phyloP scores from a whole-genome alignment of 2,113 vertebrate species.

The Oceanodroma tethys region DNA sequence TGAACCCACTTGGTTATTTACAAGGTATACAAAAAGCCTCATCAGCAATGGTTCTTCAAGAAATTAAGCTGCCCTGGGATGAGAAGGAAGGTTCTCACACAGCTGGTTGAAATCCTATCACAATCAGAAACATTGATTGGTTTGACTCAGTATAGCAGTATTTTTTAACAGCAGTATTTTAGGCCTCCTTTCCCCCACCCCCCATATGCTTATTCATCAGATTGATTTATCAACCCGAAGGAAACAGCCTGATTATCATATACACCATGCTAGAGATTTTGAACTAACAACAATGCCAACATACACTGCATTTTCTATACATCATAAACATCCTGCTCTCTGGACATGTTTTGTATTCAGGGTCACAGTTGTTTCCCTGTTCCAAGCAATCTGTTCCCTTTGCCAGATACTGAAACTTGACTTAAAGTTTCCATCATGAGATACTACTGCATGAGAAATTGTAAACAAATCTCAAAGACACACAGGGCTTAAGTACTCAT shows the following conservation, averaged over 20 bases:
- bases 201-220: neutral
- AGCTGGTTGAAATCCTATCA: neutral
- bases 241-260: neutral
- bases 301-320: neutral
- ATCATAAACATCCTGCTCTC: neutral
- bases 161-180: neutral
- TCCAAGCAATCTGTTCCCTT: neutral
- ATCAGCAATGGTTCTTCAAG: neutral
- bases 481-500: neutral
- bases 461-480: neutral
- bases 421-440: neutral
- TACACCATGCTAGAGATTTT: neutral
- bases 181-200: neutral
- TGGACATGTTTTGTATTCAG: neutral
- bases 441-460: neutral
- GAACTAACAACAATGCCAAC: neutral
- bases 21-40: neutral
- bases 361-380: neutral
- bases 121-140: neutral
- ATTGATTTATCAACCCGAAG: neutral
- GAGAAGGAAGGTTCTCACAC: neutral
- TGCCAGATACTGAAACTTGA: neutral
- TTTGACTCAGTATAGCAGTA: neutral
- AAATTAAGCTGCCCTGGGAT: neutral
- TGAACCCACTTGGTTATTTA: neutral